These are phyloP conservation scores for Catharus fuscescens DNA, from an alignment of 2,113 vertebrate genomes.

Conservation along the genomic window DNA sequence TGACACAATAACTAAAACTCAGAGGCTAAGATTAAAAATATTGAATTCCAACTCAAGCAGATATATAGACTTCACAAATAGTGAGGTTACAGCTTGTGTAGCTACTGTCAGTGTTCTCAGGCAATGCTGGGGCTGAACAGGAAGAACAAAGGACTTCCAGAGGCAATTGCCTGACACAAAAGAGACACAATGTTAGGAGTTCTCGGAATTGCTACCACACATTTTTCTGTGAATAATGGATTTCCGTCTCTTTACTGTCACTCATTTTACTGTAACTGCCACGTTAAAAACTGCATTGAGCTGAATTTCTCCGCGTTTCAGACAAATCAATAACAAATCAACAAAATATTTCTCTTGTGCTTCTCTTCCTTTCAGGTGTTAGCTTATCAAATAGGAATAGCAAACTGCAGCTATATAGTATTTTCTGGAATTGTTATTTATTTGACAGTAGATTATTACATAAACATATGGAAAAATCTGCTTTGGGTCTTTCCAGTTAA, in stretches of 20 bases:
- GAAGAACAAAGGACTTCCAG: not conserved
- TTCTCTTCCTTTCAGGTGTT: not conserved
- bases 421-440: not conserved
- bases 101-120: not conserved
- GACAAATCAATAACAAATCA: not conserved
- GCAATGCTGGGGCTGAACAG: accelerated
- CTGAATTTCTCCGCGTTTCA: not conserved
- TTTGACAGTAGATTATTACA: not conserved
- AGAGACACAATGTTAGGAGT: not conserved
- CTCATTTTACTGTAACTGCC: not conserved
- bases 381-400: not conserved
- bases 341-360: not conserved
- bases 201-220: not conserved
- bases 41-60: not conserved
- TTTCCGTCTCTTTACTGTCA: not conserved
- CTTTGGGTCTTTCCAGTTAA: not conserved
- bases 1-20: not conserved
- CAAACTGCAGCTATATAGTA: not conserved
- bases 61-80: not conserved
- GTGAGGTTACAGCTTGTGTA: not conserved
- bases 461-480: not conserved
- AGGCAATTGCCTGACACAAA: not conserved
- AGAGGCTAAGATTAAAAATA: not conserved
- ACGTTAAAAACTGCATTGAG: not conserved
- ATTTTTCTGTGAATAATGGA: not conserved